These are phyloP conservation scores for Rhynchophorus ferrugineus DNA, from an alignment of 1,140 invertebrate genomes.

Conservation along the genomic window DNA sequence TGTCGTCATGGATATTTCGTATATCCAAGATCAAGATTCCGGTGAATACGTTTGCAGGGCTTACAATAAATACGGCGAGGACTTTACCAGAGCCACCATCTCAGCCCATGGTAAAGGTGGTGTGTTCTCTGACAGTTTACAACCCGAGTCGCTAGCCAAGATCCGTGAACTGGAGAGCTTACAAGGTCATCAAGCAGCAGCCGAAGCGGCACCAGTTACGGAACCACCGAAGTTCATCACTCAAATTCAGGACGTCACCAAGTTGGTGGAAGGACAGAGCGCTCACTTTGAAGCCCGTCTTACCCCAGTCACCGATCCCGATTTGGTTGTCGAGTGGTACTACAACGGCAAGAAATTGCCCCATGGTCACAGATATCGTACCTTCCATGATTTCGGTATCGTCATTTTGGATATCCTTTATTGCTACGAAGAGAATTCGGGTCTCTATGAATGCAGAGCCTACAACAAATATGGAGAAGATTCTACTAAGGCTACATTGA, in stretches of 20 bases:
- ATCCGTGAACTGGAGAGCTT: constrained; percentile 82
- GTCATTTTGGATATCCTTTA: constrained; percentile 94
- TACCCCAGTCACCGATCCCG: constrained; percentile 85
- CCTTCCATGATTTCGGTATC: constrained; percentile 95
- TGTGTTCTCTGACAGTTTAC: constrained; percentile 87
- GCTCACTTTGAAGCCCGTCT: constrained; percentile 90
- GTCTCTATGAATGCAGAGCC: constrained; percentile 85
- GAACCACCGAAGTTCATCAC: constrained; percentile 87
- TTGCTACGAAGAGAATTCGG: constrained; percentile 94
- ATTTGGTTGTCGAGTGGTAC: constrained; percentile 90
- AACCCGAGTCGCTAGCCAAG: constrained; percentile 86
- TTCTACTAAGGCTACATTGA: constrained; percentile 74
- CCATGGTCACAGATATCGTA: constrained; percentile 88
- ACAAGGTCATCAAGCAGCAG: constrained; percentile 53
- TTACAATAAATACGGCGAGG: constrained; percentile 84
- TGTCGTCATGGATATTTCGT: constrained; percentile 91
- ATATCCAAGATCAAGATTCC: constrained; percentile 86
- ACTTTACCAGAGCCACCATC: constrained; percentile 75
- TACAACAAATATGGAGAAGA: constrained; percentile 88
- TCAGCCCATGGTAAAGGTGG: constrained; percentile 77
- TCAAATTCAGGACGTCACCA: constrained; percentile 73
- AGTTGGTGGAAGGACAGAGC: constrained; percentile 84
- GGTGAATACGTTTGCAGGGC: constrained; percentile 89
- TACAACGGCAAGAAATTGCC: constrained; percentile 88
- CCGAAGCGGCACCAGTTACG: constrained; percentile 56